Evolutionary conservation across 2,113 vertebrate genomes (phyloP), one percentile per base, ranked within the genome.

Genomic region (Cephalopholis sonnerati): DNA sequence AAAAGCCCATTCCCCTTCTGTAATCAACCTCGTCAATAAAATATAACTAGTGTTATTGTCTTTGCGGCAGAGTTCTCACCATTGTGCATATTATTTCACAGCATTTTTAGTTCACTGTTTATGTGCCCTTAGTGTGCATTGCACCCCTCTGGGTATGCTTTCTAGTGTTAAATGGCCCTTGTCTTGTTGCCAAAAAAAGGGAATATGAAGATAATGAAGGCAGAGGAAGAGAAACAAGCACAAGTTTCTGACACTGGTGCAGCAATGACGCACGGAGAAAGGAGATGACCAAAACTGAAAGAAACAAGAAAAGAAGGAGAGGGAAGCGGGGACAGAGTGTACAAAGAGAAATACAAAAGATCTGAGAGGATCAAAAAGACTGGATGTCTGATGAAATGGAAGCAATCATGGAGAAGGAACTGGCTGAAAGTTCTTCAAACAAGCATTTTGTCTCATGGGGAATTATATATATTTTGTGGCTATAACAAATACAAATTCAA

Each of bases 151-250:
- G 22, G 77, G 54, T 69, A 29, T 44, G 17, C 29, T 75, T 36
- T 67, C 12, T 20, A 12, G 63, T 78, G 84, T 82, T 79, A 84
- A 89, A 91, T 86, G 75, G 55, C 13, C 75, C 62, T 71, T 83
- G 66, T 73, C 48, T 46, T 82, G 74, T 41, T 80, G 51, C 74
- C 57, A 82, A 62, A 68, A 88, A 65, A 59, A 20, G 17, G 58
- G 70, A 80, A 81, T 48, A 67, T 48, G 59, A 71, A 58, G 22
- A 83, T 58, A 84, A 85, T 54, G 66, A 82, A 66, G 11, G 53
- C 73, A n/a, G 39, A 54, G 39, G 36, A 67, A 74, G 18, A 63
- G 54, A 29, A 66, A 50, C 32, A 6, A 20, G 39, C 46, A 63
- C 7, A 59, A 29, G 50, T 64, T 61, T 84, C 25, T 69, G 32